Conservation (phyloP, 2,797 vertebrate species). For the Malacoctenus gilli region DNA sequence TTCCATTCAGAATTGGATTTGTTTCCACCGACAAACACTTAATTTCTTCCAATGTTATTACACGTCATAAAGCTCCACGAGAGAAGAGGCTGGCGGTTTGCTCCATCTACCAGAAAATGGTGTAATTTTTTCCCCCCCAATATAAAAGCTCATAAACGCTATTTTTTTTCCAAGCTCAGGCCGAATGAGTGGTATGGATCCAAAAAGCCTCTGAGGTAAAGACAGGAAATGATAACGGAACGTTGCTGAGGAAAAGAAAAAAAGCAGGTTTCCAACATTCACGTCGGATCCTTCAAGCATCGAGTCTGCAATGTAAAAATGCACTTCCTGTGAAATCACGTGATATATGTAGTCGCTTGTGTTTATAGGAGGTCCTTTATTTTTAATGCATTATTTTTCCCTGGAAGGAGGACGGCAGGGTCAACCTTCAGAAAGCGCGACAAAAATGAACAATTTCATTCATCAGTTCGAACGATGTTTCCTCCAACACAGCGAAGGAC, state of each 20-base stretch:
- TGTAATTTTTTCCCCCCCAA: constrained; percentile 5
- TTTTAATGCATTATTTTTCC: too few relatives aligned
- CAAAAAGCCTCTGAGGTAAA: constrained; percentile 7
- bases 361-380: too few relatives aligned
- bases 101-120: not conserved
- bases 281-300: too few relatives aligned
- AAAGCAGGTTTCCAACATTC: not conserved
- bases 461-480: too few relatives aligned
- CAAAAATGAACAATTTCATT: too few relatives aligned
- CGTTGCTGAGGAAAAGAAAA: not conserved
- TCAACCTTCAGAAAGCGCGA: too few relatives aligned
- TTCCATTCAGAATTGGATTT: not conserved
- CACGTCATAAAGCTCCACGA: not conserved
- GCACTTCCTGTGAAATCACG: too few relatives aligned
- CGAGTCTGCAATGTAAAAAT: too few relatives aligned
- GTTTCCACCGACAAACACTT: not conserved
- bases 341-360: too few relatives aligned
- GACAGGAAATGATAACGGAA: not conserved
- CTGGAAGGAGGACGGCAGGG: too few relatives aligned
- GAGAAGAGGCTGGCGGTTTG: constrained; percentile 1
- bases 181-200: not conserved
- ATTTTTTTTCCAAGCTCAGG: constrained; percentile 14
- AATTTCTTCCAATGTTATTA: not conserved
- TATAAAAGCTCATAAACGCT: not conserved
- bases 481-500: too few relatives aligned